These are phyloP conservation scores for Erpobdella octoculata DNA, from an alignment of 2,888 invertebrate species.

Conservation along the genomic window DNA sequence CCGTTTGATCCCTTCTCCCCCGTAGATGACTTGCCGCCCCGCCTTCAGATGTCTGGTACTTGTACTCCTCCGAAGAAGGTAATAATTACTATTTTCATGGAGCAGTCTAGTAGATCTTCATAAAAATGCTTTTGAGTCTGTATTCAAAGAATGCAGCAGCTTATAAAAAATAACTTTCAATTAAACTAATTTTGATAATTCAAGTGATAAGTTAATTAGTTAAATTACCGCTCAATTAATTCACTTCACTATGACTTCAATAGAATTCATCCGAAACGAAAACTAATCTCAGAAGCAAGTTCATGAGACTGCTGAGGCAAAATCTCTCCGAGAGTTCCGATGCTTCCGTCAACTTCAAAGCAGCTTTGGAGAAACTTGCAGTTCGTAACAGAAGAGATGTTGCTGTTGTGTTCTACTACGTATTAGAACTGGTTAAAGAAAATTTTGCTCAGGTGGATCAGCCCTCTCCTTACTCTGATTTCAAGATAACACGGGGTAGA, in stretches of 20 bases:
- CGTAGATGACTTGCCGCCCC: not conserved
- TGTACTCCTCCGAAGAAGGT: not conserved
- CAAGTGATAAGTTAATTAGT: not conserved
- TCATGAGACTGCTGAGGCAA: not conserved
- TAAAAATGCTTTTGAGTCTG: not conserved
- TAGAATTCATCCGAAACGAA: not conserved
- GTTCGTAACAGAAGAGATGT: not conserved
- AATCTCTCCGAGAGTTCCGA: not conserved
- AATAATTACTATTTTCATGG: not conserved
- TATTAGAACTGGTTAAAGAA: conserved; percentile 4
- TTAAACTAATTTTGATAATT: not conserved
- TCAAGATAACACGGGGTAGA: not conserved
- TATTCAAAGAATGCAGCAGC: not conserved
- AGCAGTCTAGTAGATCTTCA: not conserved
- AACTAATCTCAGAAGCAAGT: not conserved
- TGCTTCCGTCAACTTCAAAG: not conserved
- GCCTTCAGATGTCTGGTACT: not conserved
- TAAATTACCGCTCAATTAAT: not conserved
- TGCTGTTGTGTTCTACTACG: not conserved
- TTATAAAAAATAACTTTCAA: not conserved
- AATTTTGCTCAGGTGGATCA: not conserved
- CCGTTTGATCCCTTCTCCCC: conserved; percentile 10
- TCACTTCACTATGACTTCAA: not conserved
- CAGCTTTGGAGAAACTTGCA: not conserved
- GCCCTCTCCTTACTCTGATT: not conserved